Evolutionary conservation across 2,797 vertebrate species (phyloP).

Genomic region (Malurus splendens): DNA sequence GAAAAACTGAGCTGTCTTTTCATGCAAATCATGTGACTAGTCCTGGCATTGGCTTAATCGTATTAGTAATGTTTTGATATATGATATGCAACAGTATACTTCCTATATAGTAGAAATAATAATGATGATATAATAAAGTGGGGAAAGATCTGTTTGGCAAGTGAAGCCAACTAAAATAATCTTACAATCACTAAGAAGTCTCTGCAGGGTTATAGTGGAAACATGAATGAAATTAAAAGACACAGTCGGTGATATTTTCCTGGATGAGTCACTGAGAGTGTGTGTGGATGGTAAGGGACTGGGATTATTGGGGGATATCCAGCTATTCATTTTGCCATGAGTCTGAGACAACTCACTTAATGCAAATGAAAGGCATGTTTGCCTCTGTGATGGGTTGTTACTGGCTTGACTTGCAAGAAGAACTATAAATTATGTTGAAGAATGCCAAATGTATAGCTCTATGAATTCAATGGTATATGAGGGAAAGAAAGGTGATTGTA

Average conservation of each 20-base stretch:
- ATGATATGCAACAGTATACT: neutral
- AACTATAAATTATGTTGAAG: slow-evolving; percentile 39
- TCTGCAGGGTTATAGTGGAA: slow-evolving; percentile 20
- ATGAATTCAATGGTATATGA: neutral
- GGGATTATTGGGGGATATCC: neutral
- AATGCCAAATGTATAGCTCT: slow-evolving; percentile 22
- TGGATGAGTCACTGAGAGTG: slow-evolving; percentile 27
- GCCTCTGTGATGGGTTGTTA: neutral
- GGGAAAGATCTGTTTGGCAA: slow-evolving; percentile 53
- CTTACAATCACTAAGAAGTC: slow-evolving; percentile 45
- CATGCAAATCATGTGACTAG: neutral
- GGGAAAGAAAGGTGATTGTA: neutral
- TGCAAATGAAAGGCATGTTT: slow-evolving; percentile 29
- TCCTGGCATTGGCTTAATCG: slow-evolving; percentile 31
- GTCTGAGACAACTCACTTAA: neutral
- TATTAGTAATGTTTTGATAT: slow-evolving; percentile 49
- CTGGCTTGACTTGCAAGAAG: slow-evolving; percentile 4
- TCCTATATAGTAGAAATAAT: slow-evolving; percentile 41
- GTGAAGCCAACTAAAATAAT: slow-evolving; percentile 52
- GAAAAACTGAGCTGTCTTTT: slow-evolving; percentile 14
- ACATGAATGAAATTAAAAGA: slow-evolving; percentile 52
- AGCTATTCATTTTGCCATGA: neutral
- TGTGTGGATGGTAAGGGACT: slow-evolving; percentile 1
- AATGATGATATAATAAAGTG: slow-evolving; percentile 53
- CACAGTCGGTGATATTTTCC: slow-evolving; percentile 35